Base-by-base conservation (phyloP, 2,113 vertebrate genomes). In the Aspidoscelis tigris region DNA sequence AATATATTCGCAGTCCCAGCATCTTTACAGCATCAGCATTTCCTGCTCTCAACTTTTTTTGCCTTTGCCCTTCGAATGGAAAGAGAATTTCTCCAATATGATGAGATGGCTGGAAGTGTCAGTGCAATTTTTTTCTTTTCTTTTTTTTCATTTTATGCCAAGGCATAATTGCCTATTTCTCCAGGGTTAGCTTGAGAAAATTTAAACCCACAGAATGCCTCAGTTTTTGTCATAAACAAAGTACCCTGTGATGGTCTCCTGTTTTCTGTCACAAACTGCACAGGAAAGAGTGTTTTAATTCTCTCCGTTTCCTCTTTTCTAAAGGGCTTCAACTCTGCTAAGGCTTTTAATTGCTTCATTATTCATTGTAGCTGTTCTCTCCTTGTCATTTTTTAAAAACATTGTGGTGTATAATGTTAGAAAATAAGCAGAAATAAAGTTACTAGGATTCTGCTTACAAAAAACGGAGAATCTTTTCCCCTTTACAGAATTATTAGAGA, bases 301-400 rank as follows among this genome's bases (percentile, higher is more conserved):
- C 43, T 73, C 69, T 74, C 83, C 50, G 7, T 1, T 70, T 80
- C 58, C 44, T 66, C 77, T 66, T 50, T 79, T 85, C 76, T 61
- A 85, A 85, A 39, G 26, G 58, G 77, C 61, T 64, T 80, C 58
- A 50, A 68, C 53, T 61, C 72, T 72, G 80, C 69, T 81, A 69
- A 26, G 10, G 12, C n/a, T 79, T 78, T 78, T 74, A 84, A 84
- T 79, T 84, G 76, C 76, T 79, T 73, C 70, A 84, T 84, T 84
- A 84, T 80, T 85, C 83, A 85, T 64, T 80, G 58, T 66, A 16
- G 70, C 14, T 80, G 65, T 80, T 66, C 61, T 80, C 43, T 53
- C 43, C 26, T 53, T 74, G 70, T 80, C 70, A 66, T 85, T 53
- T 72, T 71, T 55, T 41, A 18, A n/a, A 74, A 5, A 80, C n/a